Evolutionary conservation across 2,113 vertebrate genomes (phyloP).

Genomic region (Tylochromis polylepis): DNA sequence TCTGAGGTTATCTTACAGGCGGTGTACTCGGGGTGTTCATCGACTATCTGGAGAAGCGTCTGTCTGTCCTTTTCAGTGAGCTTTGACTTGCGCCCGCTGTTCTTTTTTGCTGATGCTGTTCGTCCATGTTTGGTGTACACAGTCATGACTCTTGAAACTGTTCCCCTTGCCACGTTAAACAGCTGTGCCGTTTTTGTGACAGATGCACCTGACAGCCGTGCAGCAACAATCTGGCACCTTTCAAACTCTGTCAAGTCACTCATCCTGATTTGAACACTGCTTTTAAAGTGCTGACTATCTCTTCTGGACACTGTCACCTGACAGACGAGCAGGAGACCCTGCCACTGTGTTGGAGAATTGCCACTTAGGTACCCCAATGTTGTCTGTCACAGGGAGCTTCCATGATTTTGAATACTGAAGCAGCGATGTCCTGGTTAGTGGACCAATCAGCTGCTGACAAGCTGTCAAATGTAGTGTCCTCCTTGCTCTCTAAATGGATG

Average conservation of each 20-base stretch:
- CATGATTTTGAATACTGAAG: not conserved
- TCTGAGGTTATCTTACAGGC: slow-evolving; percentile 29
- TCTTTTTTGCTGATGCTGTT: slow-evolving; percentile 28
- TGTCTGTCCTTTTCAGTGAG: slow-evolving; percentile 23
- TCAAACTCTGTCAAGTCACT: slow-evolving; percentile 41
- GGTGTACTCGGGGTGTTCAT: slow-evolving; percentile 22
- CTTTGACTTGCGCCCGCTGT: slow-evolving; percentile 34
- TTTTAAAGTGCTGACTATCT: not conserved
- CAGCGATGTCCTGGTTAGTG: accelerated
- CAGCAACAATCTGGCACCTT: slow-evolving; percentile 36
- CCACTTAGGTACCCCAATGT: not conserved
- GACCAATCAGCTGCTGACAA: not conserved
- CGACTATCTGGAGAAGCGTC: slow-evolving; percentile 1
- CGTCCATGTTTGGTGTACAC: slow-evolving; percentile 13
- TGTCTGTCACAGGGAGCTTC: not conserved
- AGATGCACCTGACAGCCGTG: slow-evolving; percentile 1
- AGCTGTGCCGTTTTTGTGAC: slow-evolving; percentile 35
- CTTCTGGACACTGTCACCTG: not conserved
- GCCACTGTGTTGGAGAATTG: not conserved
- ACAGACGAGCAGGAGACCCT: not conserved
- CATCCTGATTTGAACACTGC: not conserved
- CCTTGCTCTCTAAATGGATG: not conserved
- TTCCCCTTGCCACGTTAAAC: slow-evolving; percentile 26
- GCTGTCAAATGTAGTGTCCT: not conserved
- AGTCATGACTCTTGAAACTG: slow-evolving; percentile 32